Percentiles rank a stretch among this genome's conserved stretches.
phyloP scores from a whole-genome alignment of 2,888 invertebrate species.

The Acleris literana region DNA sequence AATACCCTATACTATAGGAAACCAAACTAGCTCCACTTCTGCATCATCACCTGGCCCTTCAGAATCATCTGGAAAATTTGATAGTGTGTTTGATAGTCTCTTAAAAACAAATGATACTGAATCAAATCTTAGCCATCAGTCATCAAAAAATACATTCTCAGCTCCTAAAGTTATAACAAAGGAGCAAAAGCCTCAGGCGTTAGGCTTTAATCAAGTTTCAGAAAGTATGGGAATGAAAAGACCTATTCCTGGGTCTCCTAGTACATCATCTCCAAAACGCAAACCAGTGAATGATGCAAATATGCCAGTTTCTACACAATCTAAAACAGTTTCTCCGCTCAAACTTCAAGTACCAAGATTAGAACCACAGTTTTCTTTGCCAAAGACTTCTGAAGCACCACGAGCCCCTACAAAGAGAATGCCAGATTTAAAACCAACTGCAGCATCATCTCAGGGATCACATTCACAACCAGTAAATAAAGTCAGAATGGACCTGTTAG shows the following conservation, averaged over 20 bases:
- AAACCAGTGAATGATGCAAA: conserved; percentile 70
- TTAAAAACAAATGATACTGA: conserved; percentile 51
- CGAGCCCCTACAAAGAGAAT: conserved; percentile 64
- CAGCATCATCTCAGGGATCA: conserved; percentile 53
- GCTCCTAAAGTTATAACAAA: conserved; percentile 45
- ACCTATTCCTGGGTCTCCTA: conserved; percentile 54
- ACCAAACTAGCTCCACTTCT: conserved; percentile 8
- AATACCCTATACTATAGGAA: conserved; percentile 43
- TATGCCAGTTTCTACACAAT: conserved; percentile 44
- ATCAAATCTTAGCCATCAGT: conserved; percentile 44
- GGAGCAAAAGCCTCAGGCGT: conserved; percentile 52
- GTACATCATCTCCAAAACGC: conserved; percentile 73
- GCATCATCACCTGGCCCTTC: conserved; percentile 40
- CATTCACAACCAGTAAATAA: conserved; percentile 61
- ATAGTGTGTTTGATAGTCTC: conserved; percentile 42
- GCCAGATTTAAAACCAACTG: conserved; percentile 74
- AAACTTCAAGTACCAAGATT: conserved; percentile 72
- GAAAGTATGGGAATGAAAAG: conserved; percentile 63
- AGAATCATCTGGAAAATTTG: conserved; percentile 44
- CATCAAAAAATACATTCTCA: conserved; percentile 42
- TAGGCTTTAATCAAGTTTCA: conserved; percentile 45
- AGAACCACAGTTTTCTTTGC: conserved; percentile 48
- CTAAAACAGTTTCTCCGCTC: conserved; percentile 69
- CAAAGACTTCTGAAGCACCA: conserved; percentile 48
- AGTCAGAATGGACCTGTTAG: conserved; percentile 76